These are phyloP conservation scores for Xiphias gladius DNA, from an alignment of 2,113 vertebrate species.

Conservation along the genomic window DNA sequence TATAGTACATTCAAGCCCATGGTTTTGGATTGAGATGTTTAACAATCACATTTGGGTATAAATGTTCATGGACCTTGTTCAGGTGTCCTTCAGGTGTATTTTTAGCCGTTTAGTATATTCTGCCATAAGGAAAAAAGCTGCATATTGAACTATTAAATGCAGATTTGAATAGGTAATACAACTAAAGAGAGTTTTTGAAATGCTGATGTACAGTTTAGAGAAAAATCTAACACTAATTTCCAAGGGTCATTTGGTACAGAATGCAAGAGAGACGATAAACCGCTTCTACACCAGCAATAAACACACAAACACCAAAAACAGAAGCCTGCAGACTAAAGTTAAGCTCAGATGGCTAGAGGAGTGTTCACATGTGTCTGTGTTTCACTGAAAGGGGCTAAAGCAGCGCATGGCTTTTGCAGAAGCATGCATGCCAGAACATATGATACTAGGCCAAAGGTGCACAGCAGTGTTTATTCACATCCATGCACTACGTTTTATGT, in stretches of 20 bases:
- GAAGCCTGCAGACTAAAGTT: slow-evolving; percentile 40
- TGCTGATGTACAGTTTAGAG: not conserved
- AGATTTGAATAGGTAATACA: not conserved
- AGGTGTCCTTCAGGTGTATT: not conserved
- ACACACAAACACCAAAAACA: slow-evolving; percentile 42
- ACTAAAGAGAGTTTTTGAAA: not conserved
- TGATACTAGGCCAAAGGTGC: slow-evolving; percentile 57
- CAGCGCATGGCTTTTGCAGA: slow-evolving; percentile 58
- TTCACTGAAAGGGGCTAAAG: slow-evolving; percentile 48
- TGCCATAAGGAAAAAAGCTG: not conserved
- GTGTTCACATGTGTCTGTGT: slow-evolving; percentile 10
- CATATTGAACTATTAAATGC: slow-evolving; percentile 1
- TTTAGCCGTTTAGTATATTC: not conserved
- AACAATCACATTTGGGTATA: not conserved
- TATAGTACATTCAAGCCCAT: not conserved
- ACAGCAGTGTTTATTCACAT: slow-evolving; percentile 57
- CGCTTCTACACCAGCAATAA: slow-evolving; percentile 21
- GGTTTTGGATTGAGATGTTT: slow-evolving; percentile 8
- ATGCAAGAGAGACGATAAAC: slow-evolving; percentile 6
- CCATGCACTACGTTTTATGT: slow-evolving; percentile 56
- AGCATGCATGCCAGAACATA: slow-evolving; percentile 69
- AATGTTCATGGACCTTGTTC: not conserved
- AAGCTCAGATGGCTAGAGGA: not conserved
- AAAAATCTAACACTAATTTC: not conserved
- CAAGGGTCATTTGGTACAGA: slow-evolving; percentile 23